phyloP scores from a whole-genome alignment of 2,888 invertebrate species.

The Callosobruchus maculatus region DNA sequence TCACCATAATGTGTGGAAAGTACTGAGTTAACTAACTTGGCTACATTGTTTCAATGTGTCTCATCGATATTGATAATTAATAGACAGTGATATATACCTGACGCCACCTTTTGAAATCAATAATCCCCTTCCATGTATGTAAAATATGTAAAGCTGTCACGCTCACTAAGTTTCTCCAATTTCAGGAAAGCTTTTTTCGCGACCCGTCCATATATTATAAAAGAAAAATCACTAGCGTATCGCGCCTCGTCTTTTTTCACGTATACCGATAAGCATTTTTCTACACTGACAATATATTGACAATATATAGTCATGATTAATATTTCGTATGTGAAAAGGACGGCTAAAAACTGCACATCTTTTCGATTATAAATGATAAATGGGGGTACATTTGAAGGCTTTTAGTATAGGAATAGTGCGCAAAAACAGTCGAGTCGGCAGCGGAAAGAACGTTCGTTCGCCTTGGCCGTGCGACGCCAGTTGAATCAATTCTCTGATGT shows the following conservation, averaged over 20 bases:
- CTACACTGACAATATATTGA: slow-evolving; percentile 7
- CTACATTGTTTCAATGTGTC: too few species aligned
- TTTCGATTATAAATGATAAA: slow-evolving; percentile 35
- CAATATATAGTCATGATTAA: slow-evolving; percentile 19
- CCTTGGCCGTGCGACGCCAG: background rate
- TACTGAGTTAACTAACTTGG: too few species aligned
- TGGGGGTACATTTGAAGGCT: slow-evolving; percentile 32
- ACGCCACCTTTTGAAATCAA: too few species aligned
- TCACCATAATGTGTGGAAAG: too few species aligned
- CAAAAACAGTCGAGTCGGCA: background rate
- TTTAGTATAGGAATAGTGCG: slow-evolving; percentile 21
- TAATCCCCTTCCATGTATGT: background rate
- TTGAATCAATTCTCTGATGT: background rate
- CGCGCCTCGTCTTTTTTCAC: background rate
- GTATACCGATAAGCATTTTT: background rate
- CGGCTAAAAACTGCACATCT: slow-evolving; percentile 31
- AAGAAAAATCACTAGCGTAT: background rate
- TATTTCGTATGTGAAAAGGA: slow-evolving; percentile 21
- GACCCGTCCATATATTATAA: background rate
- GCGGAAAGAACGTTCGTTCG: background rate
- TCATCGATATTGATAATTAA: too few species aligned
- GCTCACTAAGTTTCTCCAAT: background rate
- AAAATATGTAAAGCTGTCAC: background rate
- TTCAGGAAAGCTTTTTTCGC: background rate
- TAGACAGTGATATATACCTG: too few species aligned